Evolutionary conservation across 2,888 invertebrate species (phyloP), one percentile per base, ranked within the genome.

Genomic region (Thera britannica): DNA sequence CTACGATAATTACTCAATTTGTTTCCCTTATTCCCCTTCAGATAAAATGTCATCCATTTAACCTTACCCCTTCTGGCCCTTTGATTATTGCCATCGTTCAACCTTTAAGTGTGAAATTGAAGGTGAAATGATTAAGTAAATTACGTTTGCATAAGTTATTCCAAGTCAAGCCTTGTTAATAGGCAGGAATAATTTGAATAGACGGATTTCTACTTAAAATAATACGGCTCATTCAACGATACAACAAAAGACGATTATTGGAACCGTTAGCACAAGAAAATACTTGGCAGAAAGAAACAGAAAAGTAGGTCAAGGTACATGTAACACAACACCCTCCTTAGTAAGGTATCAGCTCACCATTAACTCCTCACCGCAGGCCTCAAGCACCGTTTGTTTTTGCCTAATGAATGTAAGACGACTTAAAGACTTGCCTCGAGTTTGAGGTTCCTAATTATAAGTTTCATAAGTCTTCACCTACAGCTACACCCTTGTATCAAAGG

Each of bases 1-100:
- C 79, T 75, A 73, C 82, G 83, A 86, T 90, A 90, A 90, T 90
- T 89, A 89, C 89, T 88, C 89, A 90, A 90, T 89, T 90, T 88
- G 89, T 90, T 83, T 84, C 87, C 83, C 83, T 82, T 79, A 78
- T 67, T 64, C 64, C 67, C 66, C 75, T 76, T 70, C 75, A 77
- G 80, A 82, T 85, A 83, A 85, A 86, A 85, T 83, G 77, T 81
- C 82, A 78, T 73, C 78, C 83, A 83, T 86, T 86, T 85, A 84
- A 85, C 84, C 84, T 83, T 79, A 75, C 74, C 83, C 82, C 83
- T 85, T 84, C 81, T 82, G 77, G 72, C 72, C 76, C 74, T 75
- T 73, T 77, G 79, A 80, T 81, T 82, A 78, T 79, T 77, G 75
- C 77, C 72, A 77, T 78, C 79, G 73, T 81, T 82, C 75, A 80